These are phyloP conservation scores for Penelope pileata DNA, from an alignment of 2,113 vertebrate species.

Conservation along the genomic window DNA sequence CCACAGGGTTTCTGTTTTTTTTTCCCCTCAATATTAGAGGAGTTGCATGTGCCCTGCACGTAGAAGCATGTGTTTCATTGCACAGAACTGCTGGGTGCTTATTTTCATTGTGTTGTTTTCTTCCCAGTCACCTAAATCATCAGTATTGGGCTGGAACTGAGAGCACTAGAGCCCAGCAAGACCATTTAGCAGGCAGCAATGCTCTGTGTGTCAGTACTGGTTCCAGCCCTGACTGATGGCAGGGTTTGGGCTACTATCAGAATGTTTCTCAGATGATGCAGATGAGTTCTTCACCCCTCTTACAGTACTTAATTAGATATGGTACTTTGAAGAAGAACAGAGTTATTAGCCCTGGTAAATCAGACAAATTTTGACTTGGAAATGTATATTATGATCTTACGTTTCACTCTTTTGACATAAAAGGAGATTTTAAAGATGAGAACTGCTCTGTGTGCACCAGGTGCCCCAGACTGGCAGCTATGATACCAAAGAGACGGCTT, in stretches of 20 bases:
- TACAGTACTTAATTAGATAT: background rate
- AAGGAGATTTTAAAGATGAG: background rate
- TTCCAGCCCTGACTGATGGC: rapidly evolving
- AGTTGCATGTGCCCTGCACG: background rate
- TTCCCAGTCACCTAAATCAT: background rate
- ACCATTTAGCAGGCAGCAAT: background rate
- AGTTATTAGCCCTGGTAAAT: background rate
- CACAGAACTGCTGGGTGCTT: background rate
- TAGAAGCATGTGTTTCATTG: background rate
- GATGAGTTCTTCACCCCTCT: background rate
- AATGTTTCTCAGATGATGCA: background rate
- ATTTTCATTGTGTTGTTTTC: background rate
- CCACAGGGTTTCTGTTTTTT: background rate
- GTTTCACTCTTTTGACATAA: background rate
- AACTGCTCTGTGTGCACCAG: background rate
- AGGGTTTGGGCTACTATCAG: background rate
- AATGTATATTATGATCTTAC: background rate
- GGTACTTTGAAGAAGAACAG: background rate
- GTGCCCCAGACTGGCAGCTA: background rate
- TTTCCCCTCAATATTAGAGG: background rate
- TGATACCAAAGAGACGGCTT: too few relatives aligned
- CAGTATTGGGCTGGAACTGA: background rate
- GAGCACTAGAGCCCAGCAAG: background rate
- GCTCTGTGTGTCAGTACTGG: background rate
- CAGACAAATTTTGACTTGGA: background rate